Percentiles rank a stretch among this genome's conserved stretches.
Evolutionary conservation across 1,140 invertebrate species (phyloP).

Genomic region (Teleopsis dalmanni): DNA sequence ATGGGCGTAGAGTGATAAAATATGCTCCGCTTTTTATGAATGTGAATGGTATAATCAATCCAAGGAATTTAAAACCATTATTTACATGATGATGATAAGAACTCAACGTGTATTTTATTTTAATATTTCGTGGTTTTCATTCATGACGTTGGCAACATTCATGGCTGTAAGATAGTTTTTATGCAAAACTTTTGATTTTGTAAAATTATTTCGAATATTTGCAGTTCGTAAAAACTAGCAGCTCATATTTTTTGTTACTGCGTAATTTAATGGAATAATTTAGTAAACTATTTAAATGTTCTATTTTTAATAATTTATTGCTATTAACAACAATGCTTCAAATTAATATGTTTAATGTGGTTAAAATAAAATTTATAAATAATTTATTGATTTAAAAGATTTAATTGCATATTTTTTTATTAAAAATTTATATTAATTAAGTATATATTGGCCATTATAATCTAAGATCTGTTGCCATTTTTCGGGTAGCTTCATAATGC

Average conservation of each 20-base stretch:
- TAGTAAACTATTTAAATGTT: no score
- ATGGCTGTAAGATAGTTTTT: constrained; percentile 25
- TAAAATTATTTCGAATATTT: constrained; percentile 8
- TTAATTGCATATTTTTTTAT: no score
- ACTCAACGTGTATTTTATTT: constrained; percentile 24
- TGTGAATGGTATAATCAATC: constrained; percentile 28
- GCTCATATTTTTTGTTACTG: constrained; percentile 31
- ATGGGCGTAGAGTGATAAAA: constrained; percentile 24
- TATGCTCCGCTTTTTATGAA: constrained; percentile 25
- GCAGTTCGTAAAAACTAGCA: constrained; percentile 35
- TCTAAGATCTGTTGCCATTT: no score
- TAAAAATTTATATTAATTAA: no score
- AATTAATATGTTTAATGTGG: no score
- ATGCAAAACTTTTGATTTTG: background rate
- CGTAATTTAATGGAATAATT: no score
- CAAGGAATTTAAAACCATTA: constrained; percentile 27
- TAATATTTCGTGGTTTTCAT: constrained; percentile 34
- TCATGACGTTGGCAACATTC: constrained; percentile 33
- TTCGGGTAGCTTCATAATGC: no score
- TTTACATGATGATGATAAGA: constrained; percentile 35
- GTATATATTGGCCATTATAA: no score
- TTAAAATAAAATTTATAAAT: no score
- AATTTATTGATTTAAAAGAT: no score
- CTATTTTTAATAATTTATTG: no score
- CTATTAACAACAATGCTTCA: no score